Conservation (phyloP, 2,113 vertebrate species). For the Etia nguti region DNA sequence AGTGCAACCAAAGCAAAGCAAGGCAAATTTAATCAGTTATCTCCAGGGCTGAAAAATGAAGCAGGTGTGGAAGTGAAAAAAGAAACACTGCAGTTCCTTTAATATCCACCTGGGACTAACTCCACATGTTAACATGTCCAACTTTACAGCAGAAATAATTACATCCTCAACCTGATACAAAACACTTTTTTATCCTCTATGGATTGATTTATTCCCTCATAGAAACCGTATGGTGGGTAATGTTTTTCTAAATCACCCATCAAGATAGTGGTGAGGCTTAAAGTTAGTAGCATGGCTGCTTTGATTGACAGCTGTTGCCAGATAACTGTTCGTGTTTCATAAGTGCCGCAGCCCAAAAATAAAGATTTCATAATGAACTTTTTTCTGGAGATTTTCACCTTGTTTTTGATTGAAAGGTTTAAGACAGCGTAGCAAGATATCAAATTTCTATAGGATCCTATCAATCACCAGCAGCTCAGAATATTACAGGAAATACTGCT, state of each 20-base stretch:
- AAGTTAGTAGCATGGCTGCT: not conserved
- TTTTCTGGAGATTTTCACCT: not conserved
- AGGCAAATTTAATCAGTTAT: not conserved
- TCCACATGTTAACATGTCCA: not conserved
- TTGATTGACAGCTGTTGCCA: not conserved
- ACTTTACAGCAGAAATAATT: not conserved
- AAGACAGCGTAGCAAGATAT: not conserved
- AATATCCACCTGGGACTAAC: not conserved
- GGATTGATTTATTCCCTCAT: not conserved
- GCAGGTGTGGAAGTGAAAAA: not conserved
- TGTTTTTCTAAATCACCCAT: not conserved
- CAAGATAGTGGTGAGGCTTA: not conserved
- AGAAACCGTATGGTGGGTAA: accelerated
- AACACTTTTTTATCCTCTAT: accelerated
- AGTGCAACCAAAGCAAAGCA: not conserved
- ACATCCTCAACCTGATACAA: not conserved
- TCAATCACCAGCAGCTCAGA: not conserved
- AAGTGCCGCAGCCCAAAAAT: not conserved
- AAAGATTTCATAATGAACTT: not conserved
- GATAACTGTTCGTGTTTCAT: not conserved
- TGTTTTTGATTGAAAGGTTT: not conserved
- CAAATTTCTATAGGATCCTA: not conserved
- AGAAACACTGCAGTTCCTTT: not conserved
- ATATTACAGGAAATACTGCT: not conserved
- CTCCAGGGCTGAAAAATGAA: accelerated